These are phyloP conservation scores for Pecten maximus DNA, from an alignment of 2,888 invertebrate species.

Conservation along the genomic window DNA sequence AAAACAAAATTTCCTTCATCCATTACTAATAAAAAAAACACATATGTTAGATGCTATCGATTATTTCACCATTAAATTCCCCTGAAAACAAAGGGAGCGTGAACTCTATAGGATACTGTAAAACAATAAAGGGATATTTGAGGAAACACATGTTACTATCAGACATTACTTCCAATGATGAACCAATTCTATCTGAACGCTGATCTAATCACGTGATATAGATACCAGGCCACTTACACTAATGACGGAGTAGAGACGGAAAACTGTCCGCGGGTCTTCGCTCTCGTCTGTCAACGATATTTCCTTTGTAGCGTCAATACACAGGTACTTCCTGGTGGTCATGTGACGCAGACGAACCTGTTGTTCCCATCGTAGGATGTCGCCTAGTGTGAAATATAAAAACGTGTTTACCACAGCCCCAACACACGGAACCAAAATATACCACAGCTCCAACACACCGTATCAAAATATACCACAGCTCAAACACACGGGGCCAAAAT, in stretches of 20 bases:
- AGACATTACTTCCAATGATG: background rate
- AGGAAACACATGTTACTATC: background rate
- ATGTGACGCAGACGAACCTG: conserved; percentile 82
- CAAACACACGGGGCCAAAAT: too few species aligned
- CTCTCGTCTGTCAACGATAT: conserved; percentile 79
- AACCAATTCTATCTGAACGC: background rate
- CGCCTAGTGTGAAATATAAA: conserved; percentile 71
- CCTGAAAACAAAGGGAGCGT: background rate
- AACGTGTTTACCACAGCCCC: background rate
- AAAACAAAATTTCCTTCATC: background rate
- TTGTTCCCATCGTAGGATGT: conserved; percentile 81
- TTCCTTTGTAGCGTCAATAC: conserved; percentile 77
- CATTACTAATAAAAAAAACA: background rate
- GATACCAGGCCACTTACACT: conserved; percentile 71
- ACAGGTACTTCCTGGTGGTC: conserved; percentile 81
- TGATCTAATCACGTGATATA: background rate
- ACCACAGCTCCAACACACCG: background rate
- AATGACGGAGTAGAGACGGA: conserved; percentile 81
- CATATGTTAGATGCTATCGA: background rate
- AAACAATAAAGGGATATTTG: conserved; percentile 20
- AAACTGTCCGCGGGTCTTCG: conserved; percentile 81
- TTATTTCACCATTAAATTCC: background rate
- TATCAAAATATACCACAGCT: too few species aligned
- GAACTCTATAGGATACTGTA: background rate
- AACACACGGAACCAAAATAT: background rate